Conservation (phyloP, 1,140 invertebrate species). For the Stenopsyche tienmushanensis region DNA sequence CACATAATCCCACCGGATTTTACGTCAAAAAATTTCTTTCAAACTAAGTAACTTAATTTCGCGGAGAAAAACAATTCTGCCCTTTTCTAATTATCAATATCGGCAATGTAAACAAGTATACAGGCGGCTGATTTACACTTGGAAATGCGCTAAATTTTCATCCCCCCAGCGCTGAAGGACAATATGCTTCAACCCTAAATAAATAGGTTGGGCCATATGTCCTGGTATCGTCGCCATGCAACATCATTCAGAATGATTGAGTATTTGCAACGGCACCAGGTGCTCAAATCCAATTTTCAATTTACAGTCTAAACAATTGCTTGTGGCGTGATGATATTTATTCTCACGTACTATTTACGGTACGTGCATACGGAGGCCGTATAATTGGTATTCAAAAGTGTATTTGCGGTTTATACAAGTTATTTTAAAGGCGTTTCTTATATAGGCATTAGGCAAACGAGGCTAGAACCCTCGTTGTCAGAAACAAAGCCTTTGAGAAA, state of each 20-base stretch:
- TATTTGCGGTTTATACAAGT: not conserved
- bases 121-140: not conserved
- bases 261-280: constrained; percentile 2
- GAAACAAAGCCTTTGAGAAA: constrained; percentile 22
- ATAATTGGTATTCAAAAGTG: too few species aligned
- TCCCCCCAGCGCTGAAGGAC: too few species aligned
- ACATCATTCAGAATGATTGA: constrained; percentile 1
- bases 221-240: not conserved
- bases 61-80: not conserved
- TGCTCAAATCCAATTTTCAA: constrained; percentile 6
- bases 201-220: not conserved
- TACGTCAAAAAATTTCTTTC: not conserved
- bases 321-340: not conserved
- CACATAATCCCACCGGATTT: constrained; percentile 19
- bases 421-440: constrained; percentile 6
- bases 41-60: constrained; percentile 1
- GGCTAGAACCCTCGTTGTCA: constrained; percentile 1
- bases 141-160: not conserved
- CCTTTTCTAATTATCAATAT: not conserved
- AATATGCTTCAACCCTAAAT: not conserved
- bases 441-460: constrained; percentile 6
- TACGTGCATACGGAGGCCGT: too few species aligned
- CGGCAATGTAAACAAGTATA: not conserved
- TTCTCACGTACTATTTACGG: not conserved
- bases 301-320: constrained; percentile 5